Evolutionary conservation across 2,113 vertebrate genomes (phyloP), one percentile per base, ranked within the genome.

Genomic region (Passer montanus): DNA sequence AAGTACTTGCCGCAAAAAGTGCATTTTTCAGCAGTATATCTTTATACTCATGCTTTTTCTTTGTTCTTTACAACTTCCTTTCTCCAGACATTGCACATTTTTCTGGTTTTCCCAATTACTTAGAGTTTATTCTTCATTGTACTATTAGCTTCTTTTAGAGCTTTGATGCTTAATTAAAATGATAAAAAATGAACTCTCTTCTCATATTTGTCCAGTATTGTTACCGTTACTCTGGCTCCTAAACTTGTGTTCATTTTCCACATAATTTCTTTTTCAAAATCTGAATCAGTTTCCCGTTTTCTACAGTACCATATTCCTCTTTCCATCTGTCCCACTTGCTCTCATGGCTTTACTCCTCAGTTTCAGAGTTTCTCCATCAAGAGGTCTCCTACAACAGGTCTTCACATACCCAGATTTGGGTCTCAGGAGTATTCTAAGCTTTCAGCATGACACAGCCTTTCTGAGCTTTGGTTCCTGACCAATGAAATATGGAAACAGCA

Each of bases 11-110:
- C 22, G 78, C 81, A 66, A 59, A 69, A 87, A 33, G 26, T 50
- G 37, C 10, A 52, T 70, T 88, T 92, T 90, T 87, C 82, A 75
- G 78, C 60, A 75, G 9, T 59, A n/a, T 72, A 59, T 68, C 63
- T 87, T 89, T 70, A 43, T 77, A 62, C 37, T 47, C 35, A 23
- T 60, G 35, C 4, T 37, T 91, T 64, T 91, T 52, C 37, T 83
- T 85, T 92, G 39, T 50, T 89, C 59, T 95, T 89, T 89, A 80
- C 41, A 86, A 64, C 67, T 88, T 97, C 24, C 41, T 87, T 96
- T 94, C 58, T 89, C 26, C 14, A 76, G 58, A 90, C 15, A 64
- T 33, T 46, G 53, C 44, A 88, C 41, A 76, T 85, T 85, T 82
- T 95, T 93, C 50, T 77, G 15, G 26, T 80, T 93, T 88, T 79